These are phyloP conservation scores for Leptoteleia sp. DNA, from an alignment of 1,140 invertebrate genomes.

Conservation along the genomic window DNA sequence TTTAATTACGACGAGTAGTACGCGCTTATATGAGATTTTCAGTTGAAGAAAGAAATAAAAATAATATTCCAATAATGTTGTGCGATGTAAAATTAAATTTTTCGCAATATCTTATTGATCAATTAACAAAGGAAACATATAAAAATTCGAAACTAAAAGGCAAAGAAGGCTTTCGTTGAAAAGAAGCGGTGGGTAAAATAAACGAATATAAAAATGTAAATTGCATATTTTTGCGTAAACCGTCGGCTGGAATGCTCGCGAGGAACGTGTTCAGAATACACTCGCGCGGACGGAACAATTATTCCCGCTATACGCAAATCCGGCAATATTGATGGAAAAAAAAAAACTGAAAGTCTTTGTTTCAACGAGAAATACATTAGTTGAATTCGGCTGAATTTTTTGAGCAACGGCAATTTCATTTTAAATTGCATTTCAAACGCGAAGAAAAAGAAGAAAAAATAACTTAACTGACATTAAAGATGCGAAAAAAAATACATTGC, in stretches of 20 bases:
- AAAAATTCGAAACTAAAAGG: no score
- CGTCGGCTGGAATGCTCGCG: neutral
- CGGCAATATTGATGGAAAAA: conserved; percentile 8
- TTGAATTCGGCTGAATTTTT: no score
- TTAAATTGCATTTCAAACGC: conserved; percentile 4
- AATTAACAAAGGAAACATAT: no score
- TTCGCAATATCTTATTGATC: no score
- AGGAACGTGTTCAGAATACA: conserved; percentile 7
- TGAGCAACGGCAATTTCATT: neutral
- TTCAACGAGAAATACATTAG: neutral
- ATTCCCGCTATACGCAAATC: conserved; percentile 11
- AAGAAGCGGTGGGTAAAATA: neutral
- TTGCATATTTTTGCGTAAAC: conserved; percentile 11
- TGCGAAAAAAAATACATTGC: neutral
- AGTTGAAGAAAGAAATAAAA: no score
- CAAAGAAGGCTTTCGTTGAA: neutral
- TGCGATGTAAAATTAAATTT: no score
- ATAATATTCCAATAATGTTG: no score
- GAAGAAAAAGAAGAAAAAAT: no score
- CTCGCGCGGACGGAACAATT: conserved; percentile 1
- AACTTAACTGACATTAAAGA: conserved; percentile 4
- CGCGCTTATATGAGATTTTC: no score
- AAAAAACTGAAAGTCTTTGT: conserved; percentile 12
- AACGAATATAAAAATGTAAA: conserved; percentile 3
- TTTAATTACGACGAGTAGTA: no score